phyloP scores from a whole-genome alignment of 2,797 vertebrate genomes.

The Leuciscus waleckii region DNA sequence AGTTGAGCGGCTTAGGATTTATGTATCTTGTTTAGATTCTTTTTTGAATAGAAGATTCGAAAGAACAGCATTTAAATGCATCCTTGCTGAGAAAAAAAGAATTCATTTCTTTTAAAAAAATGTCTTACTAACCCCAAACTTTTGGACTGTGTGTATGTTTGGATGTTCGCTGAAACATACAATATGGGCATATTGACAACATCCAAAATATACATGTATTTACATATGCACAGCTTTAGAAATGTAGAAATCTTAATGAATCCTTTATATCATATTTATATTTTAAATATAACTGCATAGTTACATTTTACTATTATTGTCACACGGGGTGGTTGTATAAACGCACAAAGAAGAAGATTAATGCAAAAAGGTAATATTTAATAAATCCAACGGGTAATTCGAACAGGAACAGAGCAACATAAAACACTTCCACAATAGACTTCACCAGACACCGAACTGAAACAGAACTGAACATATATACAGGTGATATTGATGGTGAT shows the following conservation, averaged over 20 bases:
- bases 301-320: not conserved
- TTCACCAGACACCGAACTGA: too few relatives aligned
- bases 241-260: not conserved
- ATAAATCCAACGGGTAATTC: too few relatives aligned
- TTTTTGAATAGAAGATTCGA: not conserved
- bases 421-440: too few relatives aligned
- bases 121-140: not conserved
- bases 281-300: not conserved
- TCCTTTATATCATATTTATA: not conserved
- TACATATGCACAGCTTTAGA: not conserved
- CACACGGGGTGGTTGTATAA: too few relatives aligned
- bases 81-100: not conserved
- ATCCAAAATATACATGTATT: not conserved
- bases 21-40: not conserved
- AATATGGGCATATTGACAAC: not conserved
- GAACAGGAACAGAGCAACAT: too few relatives aligned
- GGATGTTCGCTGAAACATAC: not conserved
- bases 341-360: too few relatives aligned
- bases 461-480: too few relatives aligned
- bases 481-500: too few relatives aligned
- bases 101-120: too few relatives aligned
- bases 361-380: too few relatives aligned
- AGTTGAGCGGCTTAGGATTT: not conserved
- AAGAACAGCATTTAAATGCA: not conserved
- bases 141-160: not conserved